Base-by-base conservation (phyloP, 2,113 vertebrate species). In the Brachionichthys hirsutus region DNA sequence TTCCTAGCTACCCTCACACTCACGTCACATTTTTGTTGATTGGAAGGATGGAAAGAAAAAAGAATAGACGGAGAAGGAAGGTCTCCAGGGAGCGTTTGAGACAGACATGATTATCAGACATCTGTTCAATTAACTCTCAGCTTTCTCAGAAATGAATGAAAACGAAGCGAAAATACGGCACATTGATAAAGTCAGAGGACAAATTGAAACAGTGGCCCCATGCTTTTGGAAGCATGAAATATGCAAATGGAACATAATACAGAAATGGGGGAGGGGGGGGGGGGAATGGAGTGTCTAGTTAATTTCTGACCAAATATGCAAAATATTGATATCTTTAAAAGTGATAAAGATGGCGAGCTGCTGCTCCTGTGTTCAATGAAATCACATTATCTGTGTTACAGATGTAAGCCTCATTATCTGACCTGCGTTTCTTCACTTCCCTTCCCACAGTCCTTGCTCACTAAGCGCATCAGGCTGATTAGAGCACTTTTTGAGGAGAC, bases 361-460 rank as follows among this genome's bases (percentile, higher is more conserved):
- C 72, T 63, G 68, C 67, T 59, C 54, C 45, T 47, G 71, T 63
- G 78, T 84, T 83, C 77, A 70, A 79, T 73, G 77, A 85, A 85
- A 83, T 82, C 78, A 59, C 73, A 73, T 87, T 86, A 62, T 76
- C 82, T 51, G 9, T 82, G 65, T 82, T 86, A 80, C 78, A 83
- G 81, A 85, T 87, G 81, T 85, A 86, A 85, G 85, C 85, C 83
- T 80, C 82, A 85, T 88, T 89, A 89, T 88, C 85, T 89, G 82
- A 87, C 84, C 83, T 76, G 77, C 73, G 70, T 82, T 87, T 85
- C 75, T 76, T 79, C 77, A 78, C 77, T 88, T 86, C 82, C 75
- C 13, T 85, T 85, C 84, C 79, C 82, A 66, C 78, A 83, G 84
- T 89, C 84, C 85, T 85, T 87, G 83, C 86, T 80, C 75, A 48